These are phyloP conservation scores for Eretmocerus hayati DNA, from an alignment of 2,888 invertebrate species.

Conservation along the genomic window DNA sequence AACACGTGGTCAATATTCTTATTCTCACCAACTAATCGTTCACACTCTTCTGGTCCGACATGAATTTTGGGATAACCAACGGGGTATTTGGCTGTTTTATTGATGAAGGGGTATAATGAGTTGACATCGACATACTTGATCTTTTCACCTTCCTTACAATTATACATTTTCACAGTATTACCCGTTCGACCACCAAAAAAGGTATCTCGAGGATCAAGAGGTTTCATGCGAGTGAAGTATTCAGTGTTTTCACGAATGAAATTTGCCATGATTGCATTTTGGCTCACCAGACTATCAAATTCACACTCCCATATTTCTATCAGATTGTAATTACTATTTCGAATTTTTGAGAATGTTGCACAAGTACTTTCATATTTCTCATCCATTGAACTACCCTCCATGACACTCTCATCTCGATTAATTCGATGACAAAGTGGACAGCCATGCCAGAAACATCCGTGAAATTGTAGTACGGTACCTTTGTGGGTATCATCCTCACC, in stretches of 20 bases:
- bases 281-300: not conserved
- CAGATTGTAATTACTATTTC: not conserved
- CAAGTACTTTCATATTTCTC: not conserved
- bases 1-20: slow-evolving; percentile 24
- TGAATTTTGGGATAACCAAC: slow-evolving; percentile 29
- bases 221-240: too few relatives aligned
- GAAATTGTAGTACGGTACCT: not conserved
- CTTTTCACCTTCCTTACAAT: slow-evolving; percentile 1
- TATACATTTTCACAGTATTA: not conserved
- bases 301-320: not conserved
- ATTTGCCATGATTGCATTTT: not conserved
- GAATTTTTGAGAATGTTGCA: not conserved
- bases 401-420: not conserved
- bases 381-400: not conserved
- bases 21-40: slow-evolving; percentile 5
- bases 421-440: not conserved
- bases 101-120: slow-evolving; percentile 24
- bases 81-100: slow-evolving; percentile 29
- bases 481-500: not conserved
- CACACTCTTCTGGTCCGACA: slow-evolving; percentile 21
- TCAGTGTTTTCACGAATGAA: too few relatives aligned
- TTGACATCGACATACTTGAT: slow-evolving; percentile 9
- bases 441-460: not conserved
- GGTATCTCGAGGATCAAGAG: slow-evolving; percentile 6
- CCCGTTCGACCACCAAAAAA: slow-evolving; percentile 8